Conservation (phyloP, 1,140 invertebrate genomes). For the Sitophilus oryzae region DNA sequence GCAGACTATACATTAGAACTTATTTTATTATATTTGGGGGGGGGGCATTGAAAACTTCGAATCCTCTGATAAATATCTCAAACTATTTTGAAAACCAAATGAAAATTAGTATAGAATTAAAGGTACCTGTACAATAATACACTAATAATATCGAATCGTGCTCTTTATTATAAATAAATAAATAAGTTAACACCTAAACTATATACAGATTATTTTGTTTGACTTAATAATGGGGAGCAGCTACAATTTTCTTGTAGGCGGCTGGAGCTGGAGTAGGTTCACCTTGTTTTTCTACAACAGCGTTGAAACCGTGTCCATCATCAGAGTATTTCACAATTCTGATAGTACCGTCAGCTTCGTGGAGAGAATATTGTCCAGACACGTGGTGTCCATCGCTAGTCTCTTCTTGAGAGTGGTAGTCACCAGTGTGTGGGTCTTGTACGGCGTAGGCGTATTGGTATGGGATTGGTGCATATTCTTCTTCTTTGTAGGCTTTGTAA, state of each 20-base stretch:
- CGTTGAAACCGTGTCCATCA: constrained; percentile 43
- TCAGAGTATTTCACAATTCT: constrained; percentile 50
- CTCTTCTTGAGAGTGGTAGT: constrained; percentile 29
- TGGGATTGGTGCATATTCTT: constrained; percentile 20
- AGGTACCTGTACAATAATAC: too few relatives aligned
- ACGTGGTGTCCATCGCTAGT: constrained; percentile 21
- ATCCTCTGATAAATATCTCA: too few relatives aligned
- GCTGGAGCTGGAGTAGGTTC: constrained; percentile 17
- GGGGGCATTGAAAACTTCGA: too few relatives aligned
- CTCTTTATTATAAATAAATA: not conserved
- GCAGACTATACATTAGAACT: too few relatives aligned
- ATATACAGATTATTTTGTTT: constrained; percentile 4
- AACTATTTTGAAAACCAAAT: too few relatives aligned
- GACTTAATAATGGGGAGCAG: constrained; percentile 7
- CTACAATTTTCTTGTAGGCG: constrained; percentile 8
- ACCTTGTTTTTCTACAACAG: constrained; percentile 24
- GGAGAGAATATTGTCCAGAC: constrained; percentile 33
- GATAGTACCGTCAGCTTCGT: constrained; percentile 50
- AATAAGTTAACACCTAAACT: not conserved
- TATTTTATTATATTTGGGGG: too few relatives aligned
- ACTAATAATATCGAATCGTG: not conserved
- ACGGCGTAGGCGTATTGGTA: constrained; percentile 27
- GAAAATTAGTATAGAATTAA: too few relatives aligned
- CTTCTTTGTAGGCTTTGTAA: constrained; percentile 5
- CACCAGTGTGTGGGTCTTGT: constrained; percentile 48